Conservation (phyloP, 2,888 invertebrate species). For the Leptinotarsa rubiginosa region DNA sequence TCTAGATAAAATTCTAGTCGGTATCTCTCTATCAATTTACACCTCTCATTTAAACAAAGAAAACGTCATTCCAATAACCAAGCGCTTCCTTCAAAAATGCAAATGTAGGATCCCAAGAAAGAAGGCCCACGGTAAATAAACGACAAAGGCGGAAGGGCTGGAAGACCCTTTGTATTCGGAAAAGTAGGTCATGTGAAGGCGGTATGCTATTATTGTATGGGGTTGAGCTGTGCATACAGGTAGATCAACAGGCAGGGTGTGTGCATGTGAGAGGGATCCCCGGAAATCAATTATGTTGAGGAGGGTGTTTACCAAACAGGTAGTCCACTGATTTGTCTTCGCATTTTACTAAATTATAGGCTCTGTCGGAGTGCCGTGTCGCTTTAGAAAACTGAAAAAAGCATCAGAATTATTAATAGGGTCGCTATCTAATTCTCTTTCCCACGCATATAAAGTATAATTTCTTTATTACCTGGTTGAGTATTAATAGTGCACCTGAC, state of each 20-base stretch:
- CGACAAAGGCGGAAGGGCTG: conserved; percentile 43
- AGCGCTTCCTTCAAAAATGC: conserved; percentile 10
- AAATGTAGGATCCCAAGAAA: not conserved
- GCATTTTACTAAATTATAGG: conserved; percentile 45
- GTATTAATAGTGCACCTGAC: conserved; percentile 13
- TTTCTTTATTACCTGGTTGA: conserved; percentile 22
- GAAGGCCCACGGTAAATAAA: conserved; percentile 32
- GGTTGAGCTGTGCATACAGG: conserved; percentile 42
- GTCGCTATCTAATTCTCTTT: conserved; percentile 16
- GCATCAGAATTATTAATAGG: conserved; percentile 20
- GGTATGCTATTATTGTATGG: conserved; percentile 42
- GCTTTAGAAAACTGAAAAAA: conserved; percentile 6
- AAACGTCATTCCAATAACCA: not conserved
- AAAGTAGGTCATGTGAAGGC: conserved; percentile 52
- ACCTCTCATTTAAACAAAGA: not conserved
- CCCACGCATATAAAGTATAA: conserved; percentile 25
- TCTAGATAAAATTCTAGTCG: not conserved
- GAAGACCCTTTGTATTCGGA: conserved; percentile 37
- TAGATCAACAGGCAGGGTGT: conserved; percentile 37
- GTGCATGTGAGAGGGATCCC: conserved; percentile 30
- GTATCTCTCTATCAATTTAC: not conserved
- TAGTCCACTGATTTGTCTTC: conserved; percentile 48
- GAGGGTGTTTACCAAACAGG: conserved; percentile 48
- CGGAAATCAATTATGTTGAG: conserved; percentile 50
- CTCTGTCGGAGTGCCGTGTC: conserved; percentile 24